Percentiles rank a stretch among this genome's conserved stretches.
These are phyloP conservation scores for Thysanoteuthis rhombus DNA, from an alignment of 2,888 invertebrate genomes.

Conservation along the genomic window DNA sequence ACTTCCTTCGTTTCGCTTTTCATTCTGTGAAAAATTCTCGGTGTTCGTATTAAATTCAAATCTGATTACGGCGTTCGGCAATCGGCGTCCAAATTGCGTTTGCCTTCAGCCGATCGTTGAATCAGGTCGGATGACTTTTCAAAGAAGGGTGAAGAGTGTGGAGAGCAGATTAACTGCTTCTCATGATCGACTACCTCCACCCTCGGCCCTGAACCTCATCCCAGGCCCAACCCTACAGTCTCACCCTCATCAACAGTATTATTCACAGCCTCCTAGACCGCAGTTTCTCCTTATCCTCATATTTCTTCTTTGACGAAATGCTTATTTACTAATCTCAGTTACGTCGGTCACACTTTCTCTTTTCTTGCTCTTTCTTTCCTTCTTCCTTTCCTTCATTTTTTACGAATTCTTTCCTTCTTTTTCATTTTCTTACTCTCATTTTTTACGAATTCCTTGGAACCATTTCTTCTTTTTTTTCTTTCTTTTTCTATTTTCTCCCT, in stretches of 20 bases:
- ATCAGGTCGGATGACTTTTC: neutral
- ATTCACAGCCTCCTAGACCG: neutral
- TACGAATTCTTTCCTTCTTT: too few relatives aligned
- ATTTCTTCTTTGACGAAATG: too few relatives aligned
- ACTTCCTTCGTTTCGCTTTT: neutral
- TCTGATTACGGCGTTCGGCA: neutral
- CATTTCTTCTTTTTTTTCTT: too few relatives aligned
- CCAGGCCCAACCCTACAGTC: neutral
- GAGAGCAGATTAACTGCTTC: neutral
- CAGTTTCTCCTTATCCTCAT: too few relatives aligned
- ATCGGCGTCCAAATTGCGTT: neutral
- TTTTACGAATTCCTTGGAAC: too few relatives aligned
- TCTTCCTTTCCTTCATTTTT: too few relatives aligned
- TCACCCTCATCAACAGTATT: neutral
- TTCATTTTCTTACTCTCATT: too few relatives aligned
- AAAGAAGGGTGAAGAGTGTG: neutral
- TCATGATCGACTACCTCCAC: neutral
- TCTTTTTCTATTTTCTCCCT: too few relatives aligned
- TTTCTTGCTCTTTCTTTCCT: too few relatives aligned
- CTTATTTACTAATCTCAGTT: too few relatives aligned
- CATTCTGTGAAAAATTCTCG: neutral
- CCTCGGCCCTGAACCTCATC: neutral
- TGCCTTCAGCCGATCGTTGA: neutral
- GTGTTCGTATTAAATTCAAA: neutral
- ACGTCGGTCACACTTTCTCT: too few relatives aligned